These are phyloP conservation scores for Cheilosia vulpina DNA, from an alignment of 2,888 invertebrate genomes.

Conservation along the genomic window DNA sequence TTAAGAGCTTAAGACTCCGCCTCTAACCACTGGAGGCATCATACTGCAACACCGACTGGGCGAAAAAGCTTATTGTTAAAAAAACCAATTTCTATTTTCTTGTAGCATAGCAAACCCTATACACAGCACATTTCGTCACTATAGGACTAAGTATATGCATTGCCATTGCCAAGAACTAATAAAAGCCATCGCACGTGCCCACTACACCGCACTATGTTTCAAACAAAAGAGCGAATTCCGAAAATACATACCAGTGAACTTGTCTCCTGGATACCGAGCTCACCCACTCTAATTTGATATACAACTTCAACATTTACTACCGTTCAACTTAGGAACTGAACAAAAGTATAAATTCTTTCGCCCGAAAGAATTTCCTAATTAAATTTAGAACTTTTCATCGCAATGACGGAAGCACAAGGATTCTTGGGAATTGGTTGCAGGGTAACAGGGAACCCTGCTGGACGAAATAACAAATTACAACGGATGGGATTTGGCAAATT, in stretches of 20 bases:
- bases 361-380: slow-evolving; percentile 70
- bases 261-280: slow-evolving; percentile 8
- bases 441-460: background rate
- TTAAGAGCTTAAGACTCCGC: too few relatives aligned
- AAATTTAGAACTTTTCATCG: slow-evolving; percentile 67
- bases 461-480: slow-evolving; percentile 18
- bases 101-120: too few relatives aligned
- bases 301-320: slow-evolving; percentile 56
- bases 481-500: slow-evolving; percentile 24
- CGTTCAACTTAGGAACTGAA: slow-evolving; percentile 58
- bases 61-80: too few relatives aligned
- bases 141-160: too few relatives aligned
- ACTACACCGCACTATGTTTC: background rate
- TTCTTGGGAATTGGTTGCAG: slow-evolving; percentile 27
- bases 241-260: slow-evolving; percentile 39
- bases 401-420: slow-evolving; percentile 44
- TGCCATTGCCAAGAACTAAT: background rate
- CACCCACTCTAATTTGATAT: slow-evolving; percentile 64
- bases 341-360: slow-evolving; percentile 59
- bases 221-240: slow-evolving; percentile 26
- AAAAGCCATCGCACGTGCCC: slow-evolving; percentile 27
- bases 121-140: too few relatives aligned
- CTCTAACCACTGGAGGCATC: too few relatives aligned
- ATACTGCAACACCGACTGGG: too few relatives aligned
- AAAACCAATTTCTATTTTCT: too few relatives aligned